Percentiles rank a stretch among this genome's conserved stretches.
Conservation (phyloP, 2,113 vertebrate genomes). For the Rhinichthys klamathensis region DNA sequence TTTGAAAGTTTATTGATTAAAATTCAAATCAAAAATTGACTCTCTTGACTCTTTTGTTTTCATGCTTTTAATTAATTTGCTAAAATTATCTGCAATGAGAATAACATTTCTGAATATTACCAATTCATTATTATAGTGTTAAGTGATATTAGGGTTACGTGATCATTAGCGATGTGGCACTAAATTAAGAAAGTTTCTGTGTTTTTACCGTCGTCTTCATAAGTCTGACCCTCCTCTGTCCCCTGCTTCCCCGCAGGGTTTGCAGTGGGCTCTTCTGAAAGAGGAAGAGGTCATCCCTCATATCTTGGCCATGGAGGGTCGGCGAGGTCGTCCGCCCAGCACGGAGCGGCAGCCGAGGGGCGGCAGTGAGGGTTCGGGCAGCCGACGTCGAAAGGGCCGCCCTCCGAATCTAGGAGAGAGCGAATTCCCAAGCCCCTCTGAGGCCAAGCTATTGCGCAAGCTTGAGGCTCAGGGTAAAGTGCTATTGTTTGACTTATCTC, state of each 20-base stretch:
- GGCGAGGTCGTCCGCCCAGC: conserved; percentile 86
- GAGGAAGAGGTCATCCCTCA: conserved; percentile 92
- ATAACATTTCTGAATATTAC: background rate
- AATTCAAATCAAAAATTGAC: conserved; percentile 5
- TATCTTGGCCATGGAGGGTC: conserved; percentile 93
- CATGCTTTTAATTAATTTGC: background rate
- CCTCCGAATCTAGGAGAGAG: conserved; percentile 87
- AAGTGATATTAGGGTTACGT: background rate
- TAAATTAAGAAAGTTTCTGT: background rate
- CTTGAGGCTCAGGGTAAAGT: conserved; percentile 93
- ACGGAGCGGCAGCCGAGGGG: conserved; percentile 80
- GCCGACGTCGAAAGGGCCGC: conserved; percentile 88
- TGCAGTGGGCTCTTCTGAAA: conserved; percentile 96
- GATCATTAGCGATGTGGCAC: background rate
- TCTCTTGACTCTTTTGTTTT: background rate
- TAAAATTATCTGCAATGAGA: background rate
- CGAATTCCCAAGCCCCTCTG: conserved; percentile 84
- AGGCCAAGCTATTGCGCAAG: conserved; percentile 91
- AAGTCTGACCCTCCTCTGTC: conserved; percentile 14
- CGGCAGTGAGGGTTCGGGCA: conserved; percentile 76
- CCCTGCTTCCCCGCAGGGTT: conserved; percentile 77
- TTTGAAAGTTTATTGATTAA: background rate
- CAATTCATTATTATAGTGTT: background rate
- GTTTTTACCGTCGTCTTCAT: background rate
- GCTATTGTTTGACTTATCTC: background rate